Conservation (phyloP, 1,140 invertebrate species). For the Limonius californicus region DNA sequence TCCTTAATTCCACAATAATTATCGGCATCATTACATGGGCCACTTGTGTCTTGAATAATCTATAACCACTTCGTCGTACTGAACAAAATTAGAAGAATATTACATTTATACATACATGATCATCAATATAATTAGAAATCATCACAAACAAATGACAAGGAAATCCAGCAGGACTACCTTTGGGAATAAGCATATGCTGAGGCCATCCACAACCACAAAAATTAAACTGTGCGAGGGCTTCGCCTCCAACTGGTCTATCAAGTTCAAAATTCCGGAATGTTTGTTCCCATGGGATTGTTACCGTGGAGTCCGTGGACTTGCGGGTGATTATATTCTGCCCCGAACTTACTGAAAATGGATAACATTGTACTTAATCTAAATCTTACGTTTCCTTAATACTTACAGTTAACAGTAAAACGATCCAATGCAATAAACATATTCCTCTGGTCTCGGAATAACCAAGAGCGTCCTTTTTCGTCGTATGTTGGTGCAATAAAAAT, state of each 20-base stretch:
- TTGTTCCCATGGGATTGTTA: conserved; percentile 68
- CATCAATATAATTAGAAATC: too few species aligned
- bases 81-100: too few species aligned
- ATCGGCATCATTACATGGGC: too few species aligned
- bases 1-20: too few species aligned
- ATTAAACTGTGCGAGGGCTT: conserved; percentile 59
- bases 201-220: too few species aligned
- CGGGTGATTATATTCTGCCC: conserved; percentile 56
- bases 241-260: conserved; percentile 51
- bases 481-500: conserved; percentile 58
- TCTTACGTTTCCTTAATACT: too few species aligned
- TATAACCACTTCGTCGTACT: too few species aligned
- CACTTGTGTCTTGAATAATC: too few species aligned
- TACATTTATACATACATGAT: too few species aligned
- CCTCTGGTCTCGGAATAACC: conserved; percentile 53
- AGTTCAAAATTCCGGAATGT: conserved; percentile 62
- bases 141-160: conserved; percentile 73
- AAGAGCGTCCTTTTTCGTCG: conserved; percentile 52
- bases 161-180: conserved; percentile 63
- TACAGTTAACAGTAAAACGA: conserved; percentile 53
- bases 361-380: neutral
- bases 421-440: conserved; percentile 57
- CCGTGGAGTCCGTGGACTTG: conserved; percentile 55
- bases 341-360: conserved; percentile 53
- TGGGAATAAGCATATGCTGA: too few species aligned